Base-by-base conservation (phyloP, 2,113 vertebrate species). In the Phalacrocorax brasilianus region DNA sequence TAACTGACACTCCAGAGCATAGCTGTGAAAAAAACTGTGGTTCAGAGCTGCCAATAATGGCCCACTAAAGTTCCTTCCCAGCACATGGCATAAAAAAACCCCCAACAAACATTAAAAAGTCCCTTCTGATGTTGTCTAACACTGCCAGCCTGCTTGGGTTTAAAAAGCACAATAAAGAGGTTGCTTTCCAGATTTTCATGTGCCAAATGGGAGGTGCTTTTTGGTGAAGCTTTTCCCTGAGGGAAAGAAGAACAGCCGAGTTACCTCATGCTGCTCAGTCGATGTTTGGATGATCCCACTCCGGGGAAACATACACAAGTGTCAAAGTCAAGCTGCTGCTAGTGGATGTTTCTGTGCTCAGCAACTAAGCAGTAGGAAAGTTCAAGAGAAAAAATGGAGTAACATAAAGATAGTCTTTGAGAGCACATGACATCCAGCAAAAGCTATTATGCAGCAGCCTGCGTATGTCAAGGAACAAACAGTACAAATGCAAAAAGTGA, bases 241-340 rank as follows among this genome's bases (percentile, higher is more conserved):
- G 96, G 95, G 95, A 93, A 94, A 61, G 82, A 80, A 85, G 84
- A 65, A 71, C 32, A 89, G 80, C 84, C 11, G 42, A 97, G 91
- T 59, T 84, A 95, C 89, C 55, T 92, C 96, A 75, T 21, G 30
- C 86, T 93, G 93, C 94, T 95, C 45, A 92, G 96, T 70, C 3
- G 47, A 85, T 68, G 96, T 96, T 94, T 91, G 96, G 68, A 96
- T 85, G 96, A 97, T 93, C 85, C 92, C 74, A 92, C 97, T 97
- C 95, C 28, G 16, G 97, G 97, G 97, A 96, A 97, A 95, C 84
- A 95, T 50, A 96, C 70, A 82, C 81, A 82, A 96, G 92, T 92
- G 97, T 93, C 97, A 95, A 93, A 97, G 96, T 97, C 97, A 98
- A 98, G 97, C 94, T 98, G 97, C 96, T 98, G 70, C 88, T 84